A percentile compares a stretch with the other conserved stretches of the same genome.
phyloP scores from a whole-genome alignment of 2,888 invertebrate genomes.

The Lucinisca nassula region DNA sequence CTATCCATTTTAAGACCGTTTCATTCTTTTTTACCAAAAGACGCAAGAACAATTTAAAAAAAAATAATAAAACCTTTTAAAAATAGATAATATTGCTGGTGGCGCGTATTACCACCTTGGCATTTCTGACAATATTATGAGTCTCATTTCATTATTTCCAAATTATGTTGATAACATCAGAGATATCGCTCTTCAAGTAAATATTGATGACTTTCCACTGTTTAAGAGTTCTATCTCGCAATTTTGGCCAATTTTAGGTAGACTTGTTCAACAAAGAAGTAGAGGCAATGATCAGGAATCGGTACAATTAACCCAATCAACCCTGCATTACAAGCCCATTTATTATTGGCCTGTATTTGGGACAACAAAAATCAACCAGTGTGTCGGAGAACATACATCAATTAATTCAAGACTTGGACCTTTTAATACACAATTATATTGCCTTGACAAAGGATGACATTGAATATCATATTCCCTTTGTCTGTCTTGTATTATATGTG shows the following conservation, averaged over 20 bases:
- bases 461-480: slow-evolving; percentile 1
- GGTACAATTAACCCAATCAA: too few species aligned
- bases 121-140: not conserved
- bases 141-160: not conserved
- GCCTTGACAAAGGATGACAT: not conserved
- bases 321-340: slow-evolving; percentile 32
- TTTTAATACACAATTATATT: not conserved
- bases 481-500: slow-evolving; percentile 71
- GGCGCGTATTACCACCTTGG: slow-evolving; percentile 30
- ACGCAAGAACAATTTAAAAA: too few species aligned
- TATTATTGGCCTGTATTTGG: slow-evolving; percentile 53
- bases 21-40: too few species aligned
- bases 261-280: too few species aligned
- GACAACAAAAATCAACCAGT: slow-evolving; percentile 41
- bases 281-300: too few species aligned
- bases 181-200: not conserved
- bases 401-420: slow-evolving; percentile 47
- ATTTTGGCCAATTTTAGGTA: slow-evolving; percentile 59
- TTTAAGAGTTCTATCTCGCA: slow-evolving; percentile 41
- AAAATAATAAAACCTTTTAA: too few species aligned
- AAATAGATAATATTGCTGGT: too few species aligned
- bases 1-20: too few species aligned
- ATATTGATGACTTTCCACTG: slow-evolving; percentile 47
- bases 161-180: not conserved
- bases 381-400: slow-evolving; percentile 39